Conservation (phyloP, 1,140 invertebrate species). For the Leptoteleia sp. region DNA sequence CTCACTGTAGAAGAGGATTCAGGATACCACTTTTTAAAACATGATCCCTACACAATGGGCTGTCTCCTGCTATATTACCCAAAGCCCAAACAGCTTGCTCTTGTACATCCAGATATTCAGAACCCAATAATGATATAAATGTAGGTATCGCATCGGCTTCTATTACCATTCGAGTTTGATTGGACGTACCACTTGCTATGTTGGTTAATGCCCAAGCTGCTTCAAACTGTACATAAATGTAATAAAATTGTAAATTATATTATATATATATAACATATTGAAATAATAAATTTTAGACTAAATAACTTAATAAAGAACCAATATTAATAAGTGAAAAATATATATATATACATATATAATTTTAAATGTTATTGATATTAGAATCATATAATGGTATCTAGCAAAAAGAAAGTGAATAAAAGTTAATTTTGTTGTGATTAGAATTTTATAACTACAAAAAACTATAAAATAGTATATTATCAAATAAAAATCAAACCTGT, state of each 20-base stretch:
- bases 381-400: too few relatives aligned
- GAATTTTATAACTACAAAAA: too few relatives aligned
- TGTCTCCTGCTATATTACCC: conserved; percentile 98
- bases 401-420: too few relatives aligned
- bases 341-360: too few relatives aligned
- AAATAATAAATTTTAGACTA: too few relatives aligned
- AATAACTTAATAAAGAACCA: too few relatives aligned
- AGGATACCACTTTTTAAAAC: conserved; percentile 93
- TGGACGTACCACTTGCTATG: conserved; percentile 97
- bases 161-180: conserved; percentile 95
- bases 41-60: conserved; percentile 94
- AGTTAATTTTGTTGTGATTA: too few relatives aligned
- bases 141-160: conserved; percentile 96
- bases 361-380: too few relatives aligned
- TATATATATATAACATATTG: too few relatives aligned
- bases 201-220: conserved; percentile 99
- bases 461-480: too few relatives aligned
- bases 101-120: conserved; percentile 95
- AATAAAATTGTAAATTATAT: too few relatives aligned
- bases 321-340: too few relatives aligned
- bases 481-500: conserved; percentile 83
- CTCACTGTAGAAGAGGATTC: conserved; percentile 92
- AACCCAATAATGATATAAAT: conserved; percentile 90
- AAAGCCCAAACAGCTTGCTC: conserved; percentile 98
- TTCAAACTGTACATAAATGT: conserved; percentile 88